A percentile compares a stretch with the other conserved stretches of the same genome.
Evolutionary conservation across 2,797 vertebrate genomes (phyloP).

Genomic region (Megalops cyprinoides): DNA sequence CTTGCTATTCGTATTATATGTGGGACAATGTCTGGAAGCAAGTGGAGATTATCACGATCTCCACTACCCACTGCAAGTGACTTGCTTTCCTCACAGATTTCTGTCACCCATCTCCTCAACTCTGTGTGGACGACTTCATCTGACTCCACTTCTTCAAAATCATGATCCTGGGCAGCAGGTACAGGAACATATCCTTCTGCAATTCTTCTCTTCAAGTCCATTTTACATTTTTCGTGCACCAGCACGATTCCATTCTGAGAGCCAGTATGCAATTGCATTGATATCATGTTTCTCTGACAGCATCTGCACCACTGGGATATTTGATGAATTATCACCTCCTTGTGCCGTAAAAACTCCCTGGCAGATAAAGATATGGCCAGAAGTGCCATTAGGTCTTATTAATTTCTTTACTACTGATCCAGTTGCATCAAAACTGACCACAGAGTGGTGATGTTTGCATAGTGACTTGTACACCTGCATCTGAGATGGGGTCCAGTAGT

Average conservation of each 20-base stretch:
- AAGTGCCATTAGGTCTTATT: neutral
- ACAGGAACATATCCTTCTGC: conserved; percentile 1
- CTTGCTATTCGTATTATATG: conserved; percentile 32
- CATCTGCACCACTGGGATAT: conserved; percentile 36
- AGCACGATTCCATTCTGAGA: conserved; percentile 32
- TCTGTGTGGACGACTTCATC: conserved; percentile 25
- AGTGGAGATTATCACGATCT: conserved; percentile 40
- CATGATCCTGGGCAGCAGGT: neutral
- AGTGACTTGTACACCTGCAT: conserved; percentile 29
- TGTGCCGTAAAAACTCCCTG: conserved; percentile 28
- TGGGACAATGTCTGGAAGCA: conserved; percentile 39
- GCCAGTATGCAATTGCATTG: conserved; percentile 34
- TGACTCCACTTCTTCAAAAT: neutral
- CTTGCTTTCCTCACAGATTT: conserved; percentile 38
- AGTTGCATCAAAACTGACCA: conserved; percentile 35
- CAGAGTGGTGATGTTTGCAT: neutral
- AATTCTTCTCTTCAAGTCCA: conserved; percentile 19
- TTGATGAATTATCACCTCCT: neutral
- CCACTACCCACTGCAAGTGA: conserved; percentile 30
- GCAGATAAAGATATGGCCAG: conserved; percentile 40
- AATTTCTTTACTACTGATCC: conserved; percentile 28
- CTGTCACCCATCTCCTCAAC: conserved; percentile 24
- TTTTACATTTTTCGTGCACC: conserved; percentile 29
- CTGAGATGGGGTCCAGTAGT: conserved; percentile 34
- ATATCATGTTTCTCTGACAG: conserved; percentile 36